Evolutionary conservation across 2,888 invertebrate species (phyloP), one percentile per base, ranked within the genome.

Genomic region (Polymixis flavicincta): DNA sequence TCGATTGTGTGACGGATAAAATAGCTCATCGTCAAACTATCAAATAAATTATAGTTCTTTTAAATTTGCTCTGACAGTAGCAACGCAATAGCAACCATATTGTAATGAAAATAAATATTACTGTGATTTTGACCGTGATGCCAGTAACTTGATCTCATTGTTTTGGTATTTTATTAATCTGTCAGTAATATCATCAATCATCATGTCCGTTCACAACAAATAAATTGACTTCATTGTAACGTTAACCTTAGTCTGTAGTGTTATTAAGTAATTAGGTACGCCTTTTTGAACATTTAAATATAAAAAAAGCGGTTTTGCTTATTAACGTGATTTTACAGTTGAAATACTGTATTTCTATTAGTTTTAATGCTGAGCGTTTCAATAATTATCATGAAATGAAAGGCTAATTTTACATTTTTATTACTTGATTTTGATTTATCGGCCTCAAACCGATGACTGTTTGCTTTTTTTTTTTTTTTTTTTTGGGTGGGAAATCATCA

Each of bases 21-120:
- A 70, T 78, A 64, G n/a, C 50, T 60, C 25, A 2, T 52, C n/a
- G 48, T n/a, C 37, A 28, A 73, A 60, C 28, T 54, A 37, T 48
- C 52, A 59, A 59, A 74, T 74, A 55, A 55, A 73, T 74, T 17
- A 66, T 32, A n/a, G n/a, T 66, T 66, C 52, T 52, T 66, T n/a
- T 17, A n/a, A 6, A n/a, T n/a, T 50, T 8, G 32, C 32, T 52
- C 11, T 32, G 28, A 65, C 22, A 50, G 28, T 22, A 48, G 28
- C 8, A 48, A 28, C 14, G 8, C 19, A 28, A 48, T 6, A 11
- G 25, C 2, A 25, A 63, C n/a, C 19, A 9, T 61, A 63, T 19
- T 19, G 2, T 25, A 6, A 25, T 6, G 19, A 25, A 0, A n/a
- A 6, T 42, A n/a, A 42, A 42, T 19, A 45, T 45, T 11, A 65